Evolutionary conservation across 2,113 vertebrate species (phyloP).

Genomic region (Accipiter cooperii): DNA sequence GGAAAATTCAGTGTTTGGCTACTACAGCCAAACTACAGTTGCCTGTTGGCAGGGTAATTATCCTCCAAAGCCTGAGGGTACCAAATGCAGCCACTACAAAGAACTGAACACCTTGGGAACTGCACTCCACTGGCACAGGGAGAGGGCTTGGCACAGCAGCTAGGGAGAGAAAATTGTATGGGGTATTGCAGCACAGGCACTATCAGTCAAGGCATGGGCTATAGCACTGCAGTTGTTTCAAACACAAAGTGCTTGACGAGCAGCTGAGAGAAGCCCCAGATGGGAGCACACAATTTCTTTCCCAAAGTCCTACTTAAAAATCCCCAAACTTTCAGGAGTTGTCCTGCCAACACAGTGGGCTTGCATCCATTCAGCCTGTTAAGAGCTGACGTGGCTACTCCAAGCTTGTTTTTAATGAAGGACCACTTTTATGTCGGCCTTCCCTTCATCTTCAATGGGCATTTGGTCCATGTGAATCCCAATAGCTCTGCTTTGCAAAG

Average conservation of each 20-base stretch:
- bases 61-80: background rate
- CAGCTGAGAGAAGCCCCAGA: background rate
- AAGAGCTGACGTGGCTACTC: background rate
- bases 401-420: background rate
- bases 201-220: background rate
- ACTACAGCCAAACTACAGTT: background rate
- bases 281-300: background rate
- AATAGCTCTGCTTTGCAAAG: background rate
- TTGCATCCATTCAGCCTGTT: background rate
- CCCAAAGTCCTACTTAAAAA: background rate
- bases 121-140: background rate
- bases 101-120: background rate
- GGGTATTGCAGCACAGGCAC: background rate
- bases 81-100: background rate
- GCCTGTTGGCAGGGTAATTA: background rate
- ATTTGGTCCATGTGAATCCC: background rate
- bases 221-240: background rate
- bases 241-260: background rate
- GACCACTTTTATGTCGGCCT: background rate
- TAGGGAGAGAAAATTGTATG: background rate
- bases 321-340: background rate
- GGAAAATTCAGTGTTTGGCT: background rate
- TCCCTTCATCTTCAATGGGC: background rate
- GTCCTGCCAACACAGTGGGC: background rate
- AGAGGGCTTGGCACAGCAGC: background rate